Base-by-base conservation (phyloP, 2,797 vertebrate species). In the Toxotes lorentzi region DNA sequence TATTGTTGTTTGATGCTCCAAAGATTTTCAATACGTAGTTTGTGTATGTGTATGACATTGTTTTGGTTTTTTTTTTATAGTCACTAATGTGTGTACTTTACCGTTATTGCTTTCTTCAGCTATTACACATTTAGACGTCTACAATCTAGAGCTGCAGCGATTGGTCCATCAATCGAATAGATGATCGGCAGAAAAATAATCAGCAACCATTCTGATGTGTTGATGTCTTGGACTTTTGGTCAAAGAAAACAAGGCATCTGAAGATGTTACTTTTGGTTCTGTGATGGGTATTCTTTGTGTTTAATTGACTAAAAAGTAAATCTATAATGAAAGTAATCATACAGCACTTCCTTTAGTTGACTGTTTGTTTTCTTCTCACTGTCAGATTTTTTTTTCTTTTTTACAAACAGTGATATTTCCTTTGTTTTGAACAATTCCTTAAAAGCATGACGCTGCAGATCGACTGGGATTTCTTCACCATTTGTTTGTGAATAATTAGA, bases 401-500 rank as follows among this genome's bases (percentile, higher is more conserved):
- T n/a, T n/a, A n/a, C 53, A 73, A 76, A 78, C 71, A 19, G 58
- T 82, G 61, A 77, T 65, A 70, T 61, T 64, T 79, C 50, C 62
- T 69, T 65, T 73, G 64, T 71, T 74, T 63, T 65, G 23, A 72
- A 73, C 34, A 74, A 76, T 54, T 74, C 50, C 53, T 79, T 45
- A 9, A 65, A 68, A 40, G 40, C 43, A 63, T 13, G 24, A 38
- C 17, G 61, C 14, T 14, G n/a, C 41, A 78, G 54, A 73, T 56
- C 56, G 58, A 59, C 32, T 72, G 82, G 74, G 76, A 84, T 80
- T 86, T 80, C 53, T 64, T 4, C 54, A 70, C 54, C 38, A 70
- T 86, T 89, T 84, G 64, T 73, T 77, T 79, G 51, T 69, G 59
- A 78, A 84, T 78, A 87, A 88, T 87, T 81, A 86, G 50, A 84